phyloP scores from a whole-genome alignment of 1,140 invertebrate species.

The Drosophila ficusphila region DNA sequence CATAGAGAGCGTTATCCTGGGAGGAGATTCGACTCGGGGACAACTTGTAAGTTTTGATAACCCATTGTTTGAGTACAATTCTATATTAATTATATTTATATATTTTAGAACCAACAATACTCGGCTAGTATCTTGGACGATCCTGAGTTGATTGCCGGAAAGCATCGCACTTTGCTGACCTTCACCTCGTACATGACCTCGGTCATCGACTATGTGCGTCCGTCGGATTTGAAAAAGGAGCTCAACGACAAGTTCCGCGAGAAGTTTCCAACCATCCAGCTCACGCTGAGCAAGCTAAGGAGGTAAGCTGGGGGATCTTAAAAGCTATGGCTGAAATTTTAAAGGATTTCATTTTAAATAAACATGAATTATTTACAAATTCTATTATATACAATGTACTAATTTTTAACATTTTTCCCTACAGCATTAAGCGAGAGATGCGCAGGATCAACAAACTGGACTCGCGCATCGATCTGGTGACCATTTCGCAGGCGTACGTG shows the following conservation, averaged over 20 bases:
- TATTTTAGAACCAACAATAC: slow-evolving; percentile 86
- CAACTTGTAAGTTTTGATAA: slow-evolving; percentile 47
- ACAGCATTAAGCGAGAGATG: slow-evolving; percentile 95
- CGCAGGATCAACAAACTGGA: slow-evolving; percentile 95
- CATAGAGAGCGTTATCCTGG: slow-evolving; percentile 67
- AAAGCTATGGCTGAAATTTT: neutral
- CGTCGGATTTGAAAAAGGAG: slow-evolving; percentile 98
- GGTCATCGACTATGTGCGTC: slow-evolving; percentile 98
- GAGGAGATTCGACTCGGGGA: slow-evolving; percentile 47
- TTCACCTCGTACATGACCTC: slow-evolving; percentile 98
- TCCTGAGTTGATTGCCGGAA: slow-evolving; percentile 97
- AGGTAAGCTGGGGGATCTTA: slow-evolving; percentile 87
- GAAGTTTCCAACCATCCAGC: slow-evolving; percentile 96
- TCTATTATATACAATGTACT: no score
- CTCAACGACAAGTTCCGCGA: slow-evolving; percentile 98
- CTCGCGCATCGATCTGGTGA: slow-evolving; percentile 93
- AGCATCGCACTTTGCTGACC: slow-evolving; percentile 96
- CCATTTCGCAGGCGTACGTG: slow-evolving; percentile 97
- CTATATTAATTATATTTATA: neutral
- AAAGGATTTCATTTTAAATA: no score
- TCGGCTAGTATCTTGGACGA: slow-evolving; percentile 96
- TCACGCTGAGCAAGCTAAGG: slow-evolving; percentile 98
- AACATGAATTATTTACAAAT: no score
- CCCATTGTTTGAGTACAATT: fast-evolving
- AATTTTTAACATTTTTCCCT: neutral